A percentile compares a stretch with the other conserved stretches of the same genome.
Conservation (phyloP, 2,113 vertebrate species). For the Callorhinus ursinus region DNA sequence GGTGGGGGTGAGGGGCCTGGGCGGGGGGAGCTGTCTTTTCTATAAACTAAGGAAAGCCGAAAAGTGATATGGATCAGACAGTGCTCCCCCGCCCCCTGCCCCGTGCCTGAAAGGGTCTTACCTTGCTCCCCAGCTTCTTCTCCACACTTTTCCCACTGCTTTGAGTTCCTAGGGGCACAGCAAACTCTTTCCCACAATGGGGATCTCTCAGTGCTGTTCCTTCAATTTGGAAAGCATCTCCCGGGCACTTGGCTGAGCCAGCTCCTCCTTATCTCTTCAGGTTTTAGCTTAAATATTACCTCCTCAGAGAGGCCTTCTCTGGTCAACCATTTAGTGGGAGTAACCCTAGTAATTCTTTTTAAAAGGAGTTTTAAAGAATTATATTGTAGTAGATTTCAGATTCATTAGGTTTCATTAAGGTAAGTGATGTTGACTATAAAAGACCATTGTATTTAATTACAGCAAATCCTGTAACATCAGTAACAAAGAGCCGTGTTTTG, state of each 20-base stretch:
- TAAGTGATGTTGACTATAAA: background rate
- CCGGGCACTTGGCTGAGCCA: background rate
- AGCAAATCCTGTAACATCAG: background rate
- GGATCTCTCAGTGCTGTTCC: background rate
- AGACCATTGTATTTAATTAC: background rate
- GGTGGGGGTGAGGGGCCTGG: background rate
- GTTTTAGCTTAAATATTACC: background rate
- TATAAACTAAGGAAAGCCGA: background rate
- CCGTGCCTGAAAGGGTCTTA: background rate
- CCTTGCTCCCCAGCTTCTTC: too few species aligned
- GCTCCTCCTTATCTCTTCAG: background rate
- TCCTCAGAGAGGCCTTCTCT: background rate
- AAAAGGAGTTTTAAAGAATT: background rate
- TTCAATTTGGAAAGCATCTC: background rate
- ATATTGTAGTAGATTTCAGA: background rate
- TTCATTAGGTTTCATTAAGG: background rate
- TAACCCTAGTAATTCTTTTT: background rate
- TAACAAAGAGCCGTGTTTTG: background rate
- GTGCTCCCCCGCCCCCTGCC: too few species aligned
- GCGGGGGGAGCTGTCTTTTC: background rate
- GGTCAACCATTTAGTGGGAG: background rate
- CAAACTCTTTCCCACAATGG: background rate
- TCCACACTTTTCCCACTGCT: background rate
- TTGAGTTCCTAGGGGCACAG: background rate
- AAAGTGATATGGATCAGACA: background rate